Conservation (phyloP, 2,113 vertebrate species). For the Alaudala cheleensis region DNA sequence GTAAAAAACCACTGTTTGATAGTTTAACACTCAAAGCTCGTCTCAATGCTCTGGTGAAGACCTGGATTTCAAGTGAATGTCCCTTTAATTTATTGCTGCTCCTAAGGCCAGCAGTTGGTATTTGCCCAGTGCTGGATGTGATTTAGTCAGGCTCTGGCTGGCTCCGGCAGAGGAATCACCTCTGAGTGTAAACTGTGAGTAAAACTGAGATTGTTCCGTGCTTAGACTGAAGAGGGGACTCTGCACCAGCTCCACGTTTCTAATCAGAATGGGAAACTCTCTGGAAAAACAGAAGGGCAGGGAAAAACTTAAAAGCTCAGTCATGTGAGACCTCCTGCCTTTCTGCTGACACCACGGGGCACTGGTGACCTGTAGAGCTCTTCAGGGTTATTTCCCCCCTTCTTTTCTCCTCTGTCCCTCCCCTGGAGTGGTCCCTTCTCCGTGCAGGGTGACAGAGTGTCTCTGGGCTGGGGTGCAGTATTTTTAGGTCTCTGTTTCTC, state of each 20-base stretch:
- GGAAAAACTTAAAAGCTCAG: neutral
- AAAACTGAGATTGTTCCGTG: neutral
- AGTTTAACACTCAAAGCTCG: neutral
- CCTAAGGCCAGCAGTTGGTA: neutral
- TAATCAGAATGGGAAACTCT: neutral
- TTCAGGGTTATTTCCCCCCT: fast-evolving
- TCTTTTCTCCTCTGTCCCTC: neutral
- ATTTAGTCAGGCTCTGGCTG: neutral
- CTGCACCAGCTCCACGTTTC: neutral
- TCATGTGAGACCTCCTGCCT: fast-evolving
- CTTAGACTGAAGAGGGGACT: neutral
- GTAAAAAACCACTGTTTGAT: neutral
- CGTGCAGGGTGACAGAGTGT: fast-evolving
- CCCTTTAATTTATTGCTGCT: constrained; percentile 21
- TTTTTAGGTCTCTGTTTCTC: neutral
- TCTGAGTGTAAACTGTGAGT: constrained; percentile 7
- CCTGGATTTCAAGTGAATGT: neutral
- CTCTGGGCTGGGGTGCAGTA: neutral
- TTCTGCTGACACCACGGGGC: neutral
- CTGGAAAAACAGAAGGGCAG: neutral
- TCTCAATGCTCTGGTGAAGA: neutral
- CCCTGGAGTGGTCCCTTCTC: neutral
- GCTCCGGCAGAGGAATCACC: fast-evolving
- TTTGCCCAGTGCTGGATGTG: neutral
- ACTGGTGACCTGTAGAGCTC: neutral